Evolutionary conservation across 1,140 invertebrate species (phyloP), one percentile per base, ranked within the genome.

Genomic region (Lethrus apterus): DNA sequence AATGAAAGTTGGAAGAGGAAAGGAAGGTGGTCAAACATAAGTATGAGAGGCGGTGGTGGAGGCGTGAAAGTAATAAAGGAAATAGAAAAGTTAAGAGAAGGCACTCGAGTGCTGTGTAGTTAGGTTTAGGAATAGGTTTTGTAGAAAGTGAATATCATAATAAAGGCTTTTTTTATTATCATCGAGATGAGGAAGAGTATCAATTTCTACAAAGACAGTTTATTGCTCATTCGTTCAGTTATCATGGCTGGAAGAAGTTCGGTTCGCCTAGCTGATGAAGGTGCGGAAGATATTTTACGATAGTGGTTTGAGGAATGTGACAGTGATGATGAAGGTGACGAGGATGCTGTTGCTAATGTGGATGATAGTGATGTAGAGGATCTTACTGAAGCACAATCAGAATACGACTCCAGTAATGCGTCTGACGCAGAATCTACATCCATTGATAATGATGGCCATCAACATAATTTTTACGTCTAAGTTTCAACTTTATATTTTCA

Each of bases 241-340:
- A 29, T 43, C 24, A 43, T 43, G 41, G 2, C 41, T 43, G 15
- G 41, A 31, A 14, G 11, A 2, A 43, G 41, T 30, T 8, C 21
- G 3, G 24, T 43, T 43, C 29, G 29, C 14, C 4, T 31, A 30
- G 17, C 3, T 29, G 18, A 43, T 4, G 17, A 29, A 43, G 26
- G 26, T 43, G 8, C 41, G 8, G 23, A 30, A 26, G 14, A 31
- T 29, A 43, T 9, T 36, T 36, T 17, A 20, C 34, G 9, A 18
- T 17, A 36, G 17, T 36, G 17, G 18, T 36, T 36, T 36, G 34
- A 20, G 19, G 13, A 36, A 36, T 36, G 31, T 32, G 31, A 32
- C 13, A 32, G 31, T 32, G 31, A 32, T 32, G 13, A 7, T 9
- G 13, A 13, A 4, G 31, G 13, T 13, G 13, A 9, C n/a, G n/a